These are phyloP conservation scores for Tympanoctomys barrerae DNA, from an alignment of 2,797 vertebrate species.

Conservation along the genomic window DNA sequence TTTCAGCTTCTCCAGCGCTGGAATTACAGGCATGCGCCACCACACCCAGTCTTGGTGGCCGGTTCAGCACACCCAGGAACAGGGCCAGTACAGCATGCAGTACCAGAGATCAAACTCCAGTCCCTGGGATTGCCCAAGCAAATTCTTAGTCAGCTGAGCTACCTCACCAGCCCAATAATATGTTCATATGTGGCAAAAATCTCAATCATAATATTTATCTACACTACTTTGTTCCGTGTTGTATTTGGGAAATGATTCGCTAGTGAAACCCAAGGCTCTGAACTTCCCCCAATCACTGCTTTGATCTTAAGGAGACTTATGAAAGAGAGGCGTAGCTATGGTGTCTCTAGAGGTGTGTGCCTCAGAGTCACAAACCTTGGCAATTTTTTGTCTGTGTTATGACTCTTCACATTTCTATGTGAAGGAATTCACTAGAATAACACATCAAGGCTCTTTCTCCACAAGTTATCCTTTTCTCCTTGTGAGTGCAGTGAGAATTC, in stretches of 20 bases:
- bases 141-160: no score
- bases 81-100: no score
- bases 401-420: not conserved
- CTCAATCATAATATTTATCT: not conserved
- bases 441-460: not conserved
- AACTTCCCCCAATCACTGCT: not conserved
- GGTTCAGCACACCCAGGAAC: no score
- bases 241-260: not conserved
- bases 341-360: not conserved
- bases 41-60: no score
- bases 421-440: conserved; percentile 16
- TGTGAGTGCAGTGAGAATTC: conserved; percentile 7
- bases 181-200: conserved; percentile 41
- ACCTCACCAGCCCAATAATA: not conserved
- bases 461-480: not conserved
- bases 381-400: conserved; percentile 41
- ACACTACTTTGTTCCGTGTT: not conserved
- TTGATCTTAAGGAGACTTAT: not conserved
- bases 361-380: not conserved
- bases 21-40: no score
- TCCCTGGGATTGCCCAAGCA: no score
- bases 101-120: no score
- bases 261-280: not conserved
- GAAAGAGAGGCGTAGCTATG: not conserved
- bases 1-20: no score